These are phyloP conservation scores for Ochropleura leucogaster DNA, from an alignment of 2,888 invertebrate genomes.

Conservation along the genomic window DNA sequence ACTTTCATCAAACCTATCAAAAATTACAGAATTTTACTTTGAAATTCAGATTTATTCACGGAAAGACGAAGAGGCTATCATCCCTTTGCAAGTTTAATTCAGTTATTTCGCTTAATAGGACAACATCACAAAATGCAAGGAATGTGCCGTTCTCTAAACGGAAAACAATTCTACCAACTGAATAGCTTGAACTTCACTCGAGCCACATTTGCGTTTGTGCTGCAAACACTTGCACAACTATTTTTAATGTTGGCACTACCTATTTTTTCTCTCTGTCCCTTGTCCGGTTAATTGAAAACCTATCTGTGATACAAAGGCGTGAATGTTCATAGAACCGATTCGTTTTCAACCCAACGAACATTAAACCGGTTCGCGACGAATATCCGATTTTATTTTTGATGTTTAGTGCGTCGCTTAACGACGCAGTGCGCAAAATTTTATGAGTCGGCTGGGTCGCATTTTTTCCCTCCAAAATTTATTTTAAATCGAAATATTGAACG, in stretches of 20 bases:
- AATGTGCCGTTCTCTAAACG: slow-evolving; percentile 73
- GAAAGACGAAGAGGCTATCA: slow-evolving; percentile 63
- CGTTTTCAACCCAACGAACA: slow-evolving; percentile 26
- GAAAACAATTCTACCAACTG: slow-evolving; percentile 76
- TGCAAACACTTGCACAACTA: slow-evolving; percentile 54
- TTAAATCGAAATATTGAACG: slow-evolving; percentile 50
- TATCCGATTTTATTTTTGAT: slow-evolving; percentile 56
- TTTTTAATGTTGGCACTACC: slow-evolving; percentile 68
- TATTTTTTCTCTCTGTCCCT: slow-evolving; percentile 46
- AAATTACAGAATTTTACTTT: slow-evolving; percentile 44
- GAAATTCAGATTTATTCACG: slow-evolving; percentile 62
- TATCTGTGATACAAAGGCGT: slow-evolving; percentile 34
- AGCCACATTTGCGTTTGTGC: slow-evolving; percentile 67
- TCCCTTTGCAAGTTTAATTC: slow-evolving; percentile 71
- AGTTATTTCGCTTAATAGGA: slow-evolving; percentile 75
- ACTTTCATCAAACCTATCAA: slow-evolving; percentile 18
- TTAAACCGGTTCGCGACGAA: slow-evolving; percentile 36
- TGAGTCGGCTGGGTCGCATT: slow-evolving; percentile 38
- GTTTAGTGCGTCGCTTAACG: slow-evolving; percentile 56
- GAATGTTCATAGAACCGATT: slow-evolving; percentile 30
- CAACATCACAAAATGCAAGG: slow-evolving; percentile 66
- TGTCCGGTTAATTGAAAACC: slow-evolving; percentile 52
- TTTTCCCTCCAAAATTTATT: slow-evolving; percentile 52
- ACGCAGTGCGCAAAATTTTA: slow-evolving; percentile 56
- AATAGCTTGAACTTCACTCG: slow-evolving; percentile 48